Percentiles rank a stretch among this genome's conserved stretches.
Evolutionary conservation across 2,113 vertebrate genomes (phyloP).

Genomic region (Hemibagrus wyckioides): DNA sequence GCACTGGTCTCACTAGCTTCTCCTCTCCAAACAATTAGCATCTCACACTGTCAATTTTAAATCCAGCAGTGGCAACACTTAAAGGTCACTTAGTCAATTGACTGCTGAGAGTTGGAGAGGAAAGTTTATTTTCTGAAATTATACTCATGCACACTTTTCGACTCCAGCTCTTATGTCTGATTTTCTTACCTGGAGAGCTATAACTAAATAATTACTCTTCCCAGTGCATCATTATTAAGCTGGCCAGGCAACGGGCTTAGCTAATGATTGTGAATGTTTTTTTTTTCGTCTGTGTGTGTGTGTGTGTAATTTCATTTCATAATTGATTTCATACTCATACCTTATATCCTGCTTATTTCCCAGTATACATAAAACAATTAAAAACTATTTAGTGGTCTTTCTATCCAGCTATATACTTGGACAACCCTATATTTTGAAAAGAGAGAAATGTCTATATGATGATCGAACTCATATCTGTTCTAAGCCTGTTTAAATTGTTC

Average conservation of each 20-base stretch:
- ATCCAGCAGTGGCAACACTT: constrained; percentile 14
- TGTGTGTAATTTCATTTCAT: constrained; percentile 14
- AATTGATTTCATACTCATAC: constrained; percentile 10
- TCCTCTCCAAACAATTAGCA: constrained; percentile 34
- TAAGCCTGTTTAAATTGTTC: neutral
- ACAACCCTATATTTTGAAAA: neutral
- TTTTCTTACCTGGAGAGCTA: constrained; percentile 23
- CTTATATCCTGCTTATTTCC: constrained; percentile 13
- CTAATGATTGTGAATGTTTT: constrained; percentile 14
- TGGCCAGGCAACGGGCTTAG: neutral
- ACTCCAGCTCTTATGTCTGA: neutral
- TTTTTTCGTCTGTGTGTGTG: neutral
- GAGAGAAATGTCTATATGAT: neutral
- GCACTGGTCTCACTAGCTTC: neutral
- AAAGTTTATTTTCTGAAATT: constrained; percentile 44
- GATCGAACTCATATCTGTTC: neutral
- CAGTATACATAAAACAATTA: neutral
- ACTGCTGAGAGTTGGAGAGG: constrained; percentile 25
- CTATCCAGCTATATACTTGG: neutral
- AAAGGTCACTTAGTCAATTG: constrained; percentile 38
- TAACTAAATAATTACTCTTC: constrained; percentile 22
- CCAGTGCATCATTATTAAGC: neutral
- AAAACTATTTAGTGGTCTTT: neutral
- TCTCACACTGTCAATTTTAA: constrained; percentile 35
- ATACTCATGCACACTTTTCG: constrained; percentile 13